phyloP scores from a whole-genome alignment of 2,113 vertebrate genomes.

The Brienomyrus brachyistius region DNA sequence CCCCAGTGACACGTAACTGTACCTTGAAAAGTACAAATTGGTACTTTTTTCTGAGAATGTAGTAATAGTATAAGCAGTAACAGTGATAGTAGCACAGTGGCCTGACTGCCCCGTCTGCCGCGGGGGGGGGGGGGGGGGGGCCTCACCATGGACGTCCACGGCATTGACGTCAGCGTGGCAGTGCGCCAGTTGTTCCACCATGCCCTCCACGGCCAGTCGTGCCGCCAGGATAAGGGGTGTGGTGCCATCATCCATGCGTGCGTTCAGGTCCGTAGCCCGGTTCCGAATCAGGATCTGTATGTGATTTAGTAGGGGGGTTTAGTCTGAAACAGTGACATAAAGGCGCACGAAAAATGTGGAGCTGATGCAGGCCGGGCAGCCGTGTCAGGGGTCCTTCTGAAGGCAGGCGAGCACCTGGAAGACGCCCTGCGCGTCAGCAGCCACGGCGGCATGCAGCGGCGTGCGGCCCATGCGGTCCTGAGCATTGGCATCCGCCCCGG shows the following conservation, averaged over 20 bases:
- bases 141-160: constrained; percentile 82
- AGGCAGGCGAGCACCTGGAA: constrained; percentile 72
- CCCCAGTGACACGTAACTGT: not conserved
- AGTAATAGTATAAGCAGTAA: not conserved
- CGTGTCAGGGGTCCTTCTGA: not conserved
- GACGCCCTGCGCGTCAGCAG: constrained; percentile 88
- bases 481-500: constrained; percentile 83
- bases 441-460: constrained; percentile 81
- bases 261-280: constrained; percentile 83
- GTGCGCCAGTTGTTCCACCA: constrained; percentile 89
- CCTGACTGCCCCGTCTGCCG: not conserved
- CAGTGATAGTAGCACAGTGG: not conserved
- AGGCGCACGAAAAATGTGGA: not conserved
- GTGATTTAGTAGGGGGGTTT: too few relatives aligned
- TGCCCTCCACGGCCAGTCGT: constrained; percentile 83
- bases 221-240: constrained; percentile 84
- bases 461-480: constrained; percentile 93
- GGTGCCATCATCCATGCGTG: constrained; percentile 86
- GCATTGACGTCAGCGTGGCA: constrained; percentile 92
- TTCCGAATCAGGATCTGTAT: constrained; percentile 87
- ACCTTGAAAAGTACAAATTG: not conserved
- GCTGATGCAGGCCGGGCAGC: not conserved
- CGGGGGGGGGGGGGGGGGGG: too few relatives aligned
- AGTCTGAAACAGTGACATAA: not conserved
- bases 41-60: not conserved